Conservation (phyloP, 2,888 invertebrate species). For the Ametastegia equiseti region DNA sequence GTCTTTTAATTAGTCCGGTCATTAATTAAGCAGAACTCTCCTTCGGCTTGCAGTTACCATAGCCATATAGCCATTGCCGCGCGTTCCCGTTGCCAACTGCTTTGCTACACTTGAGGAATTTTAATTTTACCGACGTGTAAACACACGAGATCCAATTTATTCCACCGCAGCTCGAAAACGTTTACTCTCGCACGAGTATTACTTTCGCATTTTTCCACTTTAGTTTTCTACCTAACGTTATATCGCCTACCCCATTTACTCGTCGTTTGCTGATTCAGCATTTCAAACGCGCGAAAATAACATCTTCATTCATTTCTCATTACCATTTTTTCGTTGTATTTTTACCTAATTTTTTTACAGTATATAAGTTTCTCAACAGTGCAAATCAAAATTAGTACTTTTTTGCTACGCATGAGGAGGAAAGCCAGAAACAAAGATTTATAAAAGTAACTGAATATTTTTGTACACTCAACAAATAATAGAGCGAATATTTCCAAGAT, state of each 20-base stretch:
- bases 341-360: too few species aligned
- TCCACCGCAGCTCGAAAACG: conserved; percentile 58
- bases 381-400: too few species aligned
- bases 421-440: too few species aligned
- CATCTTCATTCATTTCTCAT: neutral
- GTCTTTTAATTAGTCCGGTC: conserved; percentile 67
- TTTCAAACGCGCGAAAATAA: neutral
- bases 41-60: conserved; percentile 53
- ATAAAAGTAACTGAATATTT: too few species aligned
- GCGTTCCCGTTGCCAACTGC: conserved; percentile 55
- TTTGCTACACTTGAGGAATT: conserved; percentile 66
- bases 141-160: conserved; percentile 69
- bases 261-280: neutral
- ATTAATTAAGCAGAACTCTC: conserved; percentile 68
- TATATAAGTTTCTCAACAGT: too few species aligned
- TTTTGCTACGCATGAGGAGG: too few species aligned
- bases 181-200: conserved; percentile 25
- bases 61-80: conserved; percentile 38
- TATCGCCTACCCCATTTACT: neutral
- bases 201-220: conserved; percentile 18
- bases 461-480: too few species aligned
- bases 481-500: too few species aligned
- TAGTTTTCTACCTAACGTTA: neutral
- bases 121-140: conserved; percentile 68
- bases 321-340: too few species aligned